Evolutionary conservation across 1,140 invertebrate species (phyloP).

Genomic region (Galendromus occidentalis): DNA sequence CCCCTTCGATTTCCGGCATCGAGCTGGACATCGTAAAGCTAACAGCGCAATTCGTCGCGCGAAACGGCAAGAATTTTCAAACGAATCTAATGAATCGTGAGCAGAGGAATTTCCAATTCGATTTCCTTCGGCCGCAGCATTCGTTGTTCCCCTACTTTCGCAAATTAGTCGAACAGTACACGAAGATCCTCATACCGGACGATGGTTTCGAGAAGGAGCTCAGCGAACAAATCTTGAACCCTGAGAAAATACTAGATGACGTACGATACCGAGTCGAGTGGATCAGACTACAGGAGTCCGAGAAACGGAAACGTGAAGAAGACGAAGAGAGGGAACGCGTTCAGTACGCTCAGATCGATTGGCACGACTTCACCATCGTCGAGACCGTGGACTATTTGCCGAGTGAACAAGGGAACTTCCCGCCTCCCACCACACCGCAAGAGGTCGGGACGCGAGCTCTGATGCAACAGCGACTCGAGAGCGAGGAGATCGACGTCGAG

Average conservation of each 20-base stretch:
- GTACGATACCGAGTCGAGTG: conserved; percentile 88
- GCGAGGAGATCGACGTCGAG: conserved; percentile 37
- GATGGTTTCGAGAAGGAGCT: conserved; percentile 67
- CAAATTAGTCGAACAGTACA: conserved; percentile 92
- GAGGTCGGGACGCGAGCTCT: conserved; percentile 85
- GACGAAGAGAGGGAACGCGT: conserved; percentile 81
- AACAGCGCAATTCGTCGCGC: conserved; percentile 94
- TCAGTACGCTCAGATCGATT: conserved; percentile 93
- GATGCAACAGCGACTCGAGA: conserved; percentile 43
- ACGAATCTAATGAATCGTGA: conserved; percentile 97
- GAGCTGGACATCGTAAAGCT: conserved; percentile 96
- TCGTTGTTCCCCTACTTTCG: conserved; percentile 98
- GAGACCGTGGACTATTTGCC: conserved; percentile 98
- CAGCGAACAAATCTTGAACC: conserved; percentile 50
- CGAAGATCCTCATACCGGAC: conserved; percentile 78
- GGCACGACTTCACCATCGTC: conserved; percentile 99
- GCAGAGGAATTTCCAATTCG: conserved; percentile 95
- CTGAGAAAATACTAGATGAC: conserved; percentile 50
- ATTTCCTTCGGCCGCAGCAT: conserved; percentile 93
- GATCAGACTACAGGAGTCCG: conserved; percentile 78
- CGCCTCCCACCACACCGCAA: conserved; percentile 84
- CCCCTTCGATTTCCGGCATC: conserved; percentile 92
- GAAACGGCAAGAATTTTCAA: conserved; percentile 91
- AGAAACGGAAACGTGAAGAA: conserved; percentile 76
- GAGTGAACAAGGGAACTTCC: conserved; percentile 82